Conservation (phyloP, 1,140 invertebrate genomes). For the Caenorhabditis briggsae region DNA sequence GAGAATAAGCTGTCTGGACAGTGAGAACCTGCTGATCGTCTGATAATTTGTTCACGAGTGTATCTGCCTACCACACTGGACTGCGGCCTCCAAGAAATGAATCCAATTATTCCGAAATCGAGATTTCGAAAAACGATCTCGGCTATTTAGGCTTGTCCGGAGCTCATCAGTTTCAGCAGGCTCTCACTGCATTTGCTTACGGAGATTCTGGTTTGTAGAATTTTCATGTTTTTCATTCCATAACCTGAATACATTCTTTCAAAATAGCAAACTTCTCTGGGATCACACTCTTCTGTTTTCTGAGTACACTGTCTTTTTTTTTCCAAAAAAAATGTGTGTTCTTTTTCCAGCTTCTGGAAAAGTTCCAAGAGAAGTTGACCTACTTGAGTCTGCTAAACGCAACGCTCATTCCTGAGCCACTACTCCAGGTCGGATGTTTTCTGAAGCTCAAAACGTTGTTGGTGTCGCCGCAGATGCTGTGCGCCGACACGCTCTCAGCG, state of each 20-base stretch:
- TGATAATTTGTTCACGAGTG: too few relatives aligned
- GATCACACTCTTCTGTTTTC: constrained; percentile 11
- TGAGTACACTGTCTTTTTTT: neutral
- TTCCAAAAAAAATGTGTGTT: neutral
- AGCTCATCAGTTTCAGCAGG: too few relatives aligned
- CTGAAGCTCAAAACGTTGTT: constrained; percentile 52
- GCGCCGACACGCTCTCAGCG: constrained; percentile 32
- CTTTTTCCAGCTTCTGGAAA: constrained; percentile 56
- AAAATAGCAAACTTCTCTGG: neutral
- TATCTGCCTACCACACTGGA: too few relatives aligned
- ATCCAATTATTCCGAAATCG: too few relatives aligned
- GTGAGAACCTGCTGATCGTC: too few relatives aligned
- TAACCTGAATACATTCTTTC: neutral
- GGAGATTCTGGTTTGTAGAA: too few relatives aligned
- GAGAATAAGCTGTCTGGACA: too few relatives aligned
- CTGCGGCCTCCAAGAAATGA: too few relatives aligned
- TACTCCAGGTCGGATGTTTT: constrained; percentile 51
- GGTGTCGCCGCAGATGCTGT: constrained; percentile 50
- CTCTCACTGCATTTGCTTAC: too few relatives aligned
- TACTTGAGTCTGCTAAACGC: constrained; percentile 40
- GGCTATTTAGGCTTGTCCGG: too few relatives aligned
- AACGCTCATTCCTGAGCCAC: constrained; percentile 30
- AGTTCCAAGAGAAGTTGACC: constrained; percentile 24
- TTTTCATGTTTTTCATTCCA: too few relatives aligned
- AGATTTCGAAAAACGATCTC: too few relatives aligned